Evolutionary conservation across 2,888 invertebrate species (phyloP), one percentile per base, ranked within the genome.

Genomic region (Argyresthia goedartella): DNA sequence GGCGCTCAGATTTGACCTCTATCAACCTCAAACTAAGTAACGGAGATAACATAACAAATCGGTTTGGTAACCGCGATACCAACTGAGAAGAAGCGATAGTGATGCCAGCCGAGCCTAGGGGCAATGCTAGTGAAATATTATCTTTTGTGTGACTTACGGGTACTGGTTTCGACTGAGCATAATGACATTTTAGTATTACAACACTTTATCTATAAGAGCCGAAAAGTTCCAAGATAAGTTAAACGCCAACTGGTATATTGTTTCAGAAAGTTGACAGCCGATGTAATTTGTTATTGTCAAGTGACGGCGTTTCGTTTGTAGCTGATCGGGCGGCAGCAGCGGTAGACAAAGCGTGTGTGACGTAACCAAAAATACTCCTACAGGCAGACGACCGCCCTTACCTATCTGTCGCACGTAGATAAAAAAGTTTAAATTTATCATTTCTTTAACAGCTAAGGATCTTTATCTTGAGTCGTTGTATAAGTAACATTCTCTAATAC

Each of bases 121-220:
- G 44, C 49, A 50, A 41, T 42, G n/a, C 39, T 34, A 69, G 63
- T 74, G 76, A 76, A 78, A 76, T 76, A 80, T 81, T 82, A 81
- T 81, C 79, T 66, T 59, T 60, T 59, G 58, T 69, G 69, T 76
- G 76, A 76, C 74, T 76, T 74, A 76, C 76, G 73, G 69, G 71
- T 67, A 68, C 71, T 68, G 70, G 70, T 73, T 67, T 69, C 65
- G 61, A 65, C 73, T 64, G 69, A 76, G 73, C 78, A 76, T 81
- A 84, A 85, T 85, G 84, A 82, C 82, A 82, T 82, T 85, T 85
- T 81, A 82, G 81, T 84, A 80, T 77, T 84, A 84, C 81, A 84
- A 80, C 81, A 76, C 73, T 79, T 81, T 85, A 85, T 85, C 82
- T 81, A 77, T 71, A 74, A 71, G 72, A 76, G 76, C 80, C 80